Conservation (phyloP, 2,888 invertebrate species). For the Lasioglossum leucozonium region DNA sequence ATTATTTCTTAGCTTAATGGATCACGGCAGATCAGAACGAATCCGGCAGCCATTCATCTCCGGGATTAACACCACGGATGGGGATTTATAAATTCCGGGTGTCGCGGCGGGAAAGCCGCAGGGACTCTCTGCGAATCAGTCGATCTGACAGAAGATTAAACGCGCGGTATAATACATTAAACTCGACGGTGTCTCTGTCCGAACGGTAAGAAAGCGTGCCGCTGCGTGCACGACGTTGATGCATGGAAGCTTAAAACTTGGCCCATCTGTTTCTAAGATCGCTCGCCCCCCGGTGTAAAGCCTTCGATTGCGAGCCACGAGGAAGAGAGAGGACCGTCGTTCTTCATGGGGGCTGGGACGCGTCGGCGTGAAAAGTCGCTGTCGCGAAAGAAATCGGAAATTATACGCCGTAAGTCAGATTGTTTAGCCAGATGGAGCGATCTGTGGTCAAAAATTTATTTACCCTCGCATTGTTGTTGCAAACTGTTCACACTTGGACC, state of each 20-base stretch:
- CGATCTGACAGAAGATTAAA: constrained; percentile 25
- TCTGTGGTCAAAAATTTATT: neutral
- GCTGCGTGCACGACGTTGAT: constrained; percentile 41
- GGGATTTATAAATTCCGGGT: constrained; percentile 27
- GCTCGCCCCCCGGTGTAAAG: constrained; percentile 7
- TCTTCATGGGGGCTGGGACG: constrained; percentile 11
- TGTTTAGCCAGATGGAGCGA: neutral
- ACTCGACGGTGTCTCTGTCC: constrained; percentile 5
- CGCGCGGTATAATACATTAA: constrained; percentile 40
- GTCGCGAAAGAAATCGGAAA: constrained; percentile 3
- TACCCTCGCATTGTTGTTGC: neutral
- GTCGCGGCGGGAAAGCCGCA: neutral
- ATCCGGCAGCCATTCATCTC: constrained; percentile 3
- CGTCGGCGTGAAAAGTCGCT: neutral
- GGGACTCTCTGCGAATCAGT: constrained; percentile 10
- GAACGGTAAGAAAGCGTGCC: neutral
- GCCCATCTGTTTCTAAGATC: constrained; percentile 35
- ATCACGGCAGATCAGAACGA: neutral
- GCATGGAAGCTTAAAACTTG: constrained; percentile 44
- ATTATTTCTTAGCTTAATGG: neutral
- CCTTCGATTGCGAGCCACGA: constrained; percentile 14
- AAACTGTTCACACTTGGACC: neutral
- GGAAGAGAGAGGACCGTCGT: neutral
- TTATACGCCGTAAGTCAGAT: neutral
- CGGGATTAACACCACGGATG: neutral